Evolutionary conservation across 2,888 invertebrate genomes (phyloP).

Genomic region (Drosophila tanythrix): DNA sequence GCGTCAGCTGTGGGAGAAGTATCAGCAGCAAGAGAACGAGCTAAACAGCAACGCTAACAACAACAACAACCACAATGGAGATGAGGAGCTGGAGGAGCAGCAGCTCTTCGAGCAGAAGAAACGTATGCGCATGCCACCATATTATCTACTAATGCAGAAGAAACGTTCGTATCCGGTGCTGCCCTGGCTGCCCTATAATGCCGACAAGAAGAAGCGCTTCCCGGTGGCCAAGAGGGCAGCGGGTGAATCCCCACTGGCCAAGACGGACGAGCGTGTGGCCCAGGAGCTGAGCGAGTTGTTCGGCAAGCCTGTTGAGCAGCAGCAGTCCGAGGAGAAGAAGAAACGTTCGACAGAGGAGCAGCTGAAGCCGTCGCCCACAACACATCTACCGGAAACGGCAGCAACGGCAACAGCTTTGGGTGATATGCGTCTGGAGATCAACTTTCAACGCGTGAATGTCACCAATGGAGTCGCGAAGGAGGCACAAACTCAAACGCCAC

Average conservation of each 20-base stretch:
- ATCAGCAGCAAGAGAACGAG: conserved; percentile 83
- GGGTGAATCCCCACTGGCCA: conserved; percentile 80
- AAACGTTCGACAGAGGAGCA: conserved; percentile 85
- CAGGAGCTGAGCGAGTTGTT: conserved; percentile 90
- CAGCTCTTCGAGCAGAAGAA: conserved; percentile 83
- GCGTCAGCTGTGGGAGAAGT: conserved; percentile 83
- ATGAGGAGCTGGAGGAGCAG: conserved; percentile 75
- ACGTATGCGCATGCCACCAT: conserved; percentile 81
- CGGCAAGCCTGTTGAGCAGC: conserved; percentile 57
- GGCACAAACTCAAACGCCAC: conserved; percentile 19
- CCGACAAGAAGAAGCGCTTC: conserved; percentile 86
- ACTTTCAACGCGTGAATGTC: conserved; percentile 68
- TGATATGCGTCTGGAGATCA: conserved; percentile 74
- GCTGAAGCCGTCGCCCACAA: conserved; percentile 41
- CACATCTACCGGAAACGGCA: conserved; percentile 51
- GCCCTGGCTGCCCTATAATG: conserved; percentile 84
- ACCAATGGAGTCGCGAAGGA: conserved; percentile 43
- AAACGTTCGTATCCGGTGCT: conserved; percentile 84
- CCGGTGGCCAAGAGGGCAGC: conserved; percentile 89
- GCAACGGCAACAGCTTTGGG: conserved; percentile 54
- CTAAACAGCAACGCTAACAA: conserved; percentile 14
- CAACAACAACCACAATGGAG: conserved; percentile 47
- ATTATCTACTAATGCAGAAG: conserved; percentile 83
- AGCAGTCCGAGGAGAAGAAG: conserved; percentile 85
- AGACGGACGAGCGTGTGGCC: conserved; percentile 89